Evolutionary conservation across 2,797 vertebrate genomes (phyloP).

Genomic region (Miichthys miiuy): DNA sequence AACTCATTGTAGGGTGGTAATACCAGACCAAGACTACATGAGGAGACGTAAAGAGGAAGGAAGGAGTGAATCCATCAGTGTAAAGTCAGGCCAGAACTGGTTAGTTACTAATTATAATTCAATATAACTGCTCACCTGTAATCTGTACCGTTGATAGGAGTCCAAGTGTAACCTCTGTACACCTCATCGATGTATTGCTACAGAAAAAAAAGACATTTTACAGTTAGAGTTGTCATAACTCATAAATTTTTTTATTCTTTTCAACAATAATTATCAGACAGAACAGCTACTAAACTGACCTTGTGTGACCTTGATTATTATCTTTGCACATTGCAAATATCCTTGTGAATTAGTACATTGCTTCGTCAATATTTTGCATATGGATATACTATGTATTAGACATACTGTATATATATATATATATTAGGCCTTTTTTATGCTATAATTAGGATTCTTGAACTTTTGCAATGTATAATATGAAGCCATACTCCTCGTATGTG

Average conservation of each 20-base stretch:
- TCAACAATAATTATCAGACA: not conserved
- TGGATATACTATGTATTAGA: too few relatives aligned
- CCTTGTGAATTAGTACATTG: too few relatives aligned
- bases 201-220: conserved; percentile 28
- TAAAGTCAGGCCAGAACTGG: not conserved
- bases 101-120: conserved; percentile 4
- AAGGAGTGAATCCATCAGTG: conserved; percentile 7
- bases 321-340: too few relatives aligned
- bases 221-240: not conserved
- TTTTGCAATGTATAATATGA: too few relatives aligned
- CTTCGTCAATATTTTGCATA: too few relatives aligned
- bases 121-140: conserved; percentile 90
- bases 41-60: conserved; percentile 1
- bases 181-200: conserved; percentile 97
- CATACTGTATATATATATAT: too few relatives aligned
- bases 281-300: too few relatives aligned
- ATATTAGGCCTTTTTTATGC: too few relatives aligned
- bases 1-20: conserved; percentile 94
- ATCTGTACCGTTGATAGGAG: conserved; percentile 95
- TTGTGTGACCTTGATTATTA: too few relatives aligned
- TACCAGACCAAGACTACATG: conserved; percentile 93
- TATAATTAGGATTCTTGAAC: too few relatives aligned
- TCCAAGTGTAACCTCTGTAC: conserved; percentile 94
- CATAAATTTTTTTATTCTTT: not conserved
- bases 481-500: too few relatives aligned